Percentiles rank a stretch among this genome's conserved stretches.
These are phyloP conservation scores for Drosophila dunni DNA, from an alignment of 1,140 invertebrate species.

Conservation along the genomic window DNA sequence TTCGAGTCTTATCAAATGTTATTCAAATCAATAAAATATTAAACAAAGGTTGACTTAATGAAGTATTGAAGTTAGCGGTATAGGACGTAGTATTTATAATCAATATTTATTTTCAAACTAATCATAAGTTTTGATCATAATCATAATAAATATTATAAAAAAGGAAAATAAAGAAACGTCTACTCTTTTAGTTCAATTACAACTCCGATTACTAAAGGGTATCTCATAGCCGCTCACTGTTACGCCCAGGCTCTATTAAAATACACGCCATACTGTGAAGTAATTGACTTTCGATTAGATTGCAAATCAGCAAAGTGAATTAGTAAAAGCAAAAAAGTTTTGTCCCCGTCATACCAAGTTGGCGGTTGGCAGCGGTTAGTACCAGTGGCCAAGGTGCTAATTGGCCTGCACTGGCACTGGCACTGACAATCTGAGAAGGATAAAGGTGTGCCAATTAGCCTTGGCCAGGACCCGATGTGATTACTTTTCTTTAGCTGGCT, in stretches of 20 bases:
- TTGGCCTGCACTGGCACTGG: slow-evolving; percentile 38
- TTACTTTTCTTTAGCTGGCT: slow-evolving; percentile 45
- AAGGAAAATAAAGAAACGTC: no score
- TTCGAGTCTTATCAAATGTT: no score
- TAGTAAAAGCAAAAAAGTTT: slow-evolving; percentile 38
- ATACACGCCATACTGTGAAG: slow-evolving; percentile 57
- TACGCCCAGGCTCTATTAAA: slow-evolving; percentile 23
- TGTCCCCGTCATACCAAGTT: slow-evolving; percentile 14
- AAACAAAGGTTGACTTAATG: no score
- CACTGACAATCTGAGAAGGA: slow-evolving; percentile 36
- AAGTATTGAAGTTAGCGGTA: no score
- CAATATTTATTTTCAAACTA: no score
- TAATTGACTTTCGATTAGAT: slow-evolving; percentile 62
- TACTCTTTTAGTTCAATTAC: no score
- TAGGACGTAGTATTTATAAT: no score
- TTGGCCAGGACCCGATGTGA: slow-evolving; percentile 42
- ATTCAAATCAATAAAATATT: no score
- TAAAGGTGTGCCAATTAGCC: slow-evolving; percentile 73
- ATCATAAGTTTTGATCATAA: no score
- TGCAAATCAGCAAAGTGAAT: slow-evolving; percentile 46
- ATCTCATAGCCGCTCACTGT: slow-evolving; percentile 15
- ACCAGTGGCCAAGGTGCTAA: slow-evolving; percentile 59
- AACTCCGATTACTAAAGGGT: background rate
- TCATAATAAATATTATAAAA: no score
- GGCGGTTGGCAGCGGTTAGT: slow-evolving; percentile 11